Percentiles rank a stretch among this genome's conserved stretches.
Conservation (phyloP, 1,140 invertebrate species). For the Drosophila burlai region DNA sequence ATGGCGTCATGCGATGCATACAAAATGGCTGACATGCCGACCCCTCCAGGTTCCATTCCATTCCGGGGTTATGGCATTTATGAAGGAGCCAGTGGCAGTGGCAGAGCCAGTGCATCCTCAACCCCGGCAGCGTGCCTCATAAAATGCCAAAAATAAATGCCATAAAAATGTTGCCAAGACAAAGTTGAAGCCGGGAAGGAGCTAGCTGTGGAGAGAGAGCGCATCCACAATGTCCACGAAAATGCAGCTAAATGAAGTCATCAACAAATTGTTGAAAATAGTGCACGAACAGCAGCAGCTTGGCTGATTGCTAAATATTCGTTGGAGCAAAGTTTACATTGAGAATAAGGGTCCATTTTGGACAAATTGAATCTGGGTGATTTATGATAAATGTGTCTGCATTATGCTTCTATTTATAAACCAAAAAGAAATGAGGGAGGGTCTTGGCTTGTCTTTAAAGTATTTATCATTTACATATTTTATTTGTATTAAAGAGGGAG, state of each 20-base stretch:
- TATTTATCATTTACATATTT: not conserved
- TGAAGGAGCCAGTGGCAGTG: conserved; percentile 10
- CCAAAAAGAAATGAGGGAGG: not conserved
- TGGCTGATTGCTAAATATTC: conserved; percentile 21
- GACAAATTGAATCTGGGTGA: not conserved
- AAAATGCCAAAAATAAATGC: conserved; percentile 79
- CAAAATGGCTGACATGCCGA: conserved; percentile 41
- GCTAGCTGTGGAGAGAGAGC: not conserved
- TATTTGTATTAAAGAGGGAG: not conserved
- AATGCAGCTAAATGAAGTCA: conserved; percentile 52
- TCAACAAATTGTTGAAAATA: conserved; percentile 41
- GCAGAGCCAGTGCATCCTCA: conserved; percentile 11
- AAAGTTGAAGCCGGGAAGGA: conserved; percentile 56
- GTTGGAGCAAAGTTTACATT: not conserved
- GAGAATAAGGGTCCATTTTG: not conserved
- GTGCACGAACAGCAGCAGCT: conserved; percentile 2
- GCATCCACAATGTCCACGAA: conserved; percentile 35
- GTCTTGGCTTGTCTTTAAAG: not conserved
- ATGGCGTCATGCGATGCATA: conserved; percentile 60
- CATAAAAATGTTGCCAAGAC: conserved; percentile 75
- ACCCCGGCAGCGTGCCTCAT: conserved; percentile 57
- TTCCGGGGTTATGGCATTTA: conserved; percentile 44
- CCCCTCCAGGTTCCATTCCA: conserved; percentile 1
- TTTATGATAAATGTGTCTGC: conserved; percentile 24
- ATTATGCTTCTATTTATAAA: conserved; percentile 3